Conservation (phyloP, 2,113 vertebrate genomes). For the Candoia aspera region DNA sequence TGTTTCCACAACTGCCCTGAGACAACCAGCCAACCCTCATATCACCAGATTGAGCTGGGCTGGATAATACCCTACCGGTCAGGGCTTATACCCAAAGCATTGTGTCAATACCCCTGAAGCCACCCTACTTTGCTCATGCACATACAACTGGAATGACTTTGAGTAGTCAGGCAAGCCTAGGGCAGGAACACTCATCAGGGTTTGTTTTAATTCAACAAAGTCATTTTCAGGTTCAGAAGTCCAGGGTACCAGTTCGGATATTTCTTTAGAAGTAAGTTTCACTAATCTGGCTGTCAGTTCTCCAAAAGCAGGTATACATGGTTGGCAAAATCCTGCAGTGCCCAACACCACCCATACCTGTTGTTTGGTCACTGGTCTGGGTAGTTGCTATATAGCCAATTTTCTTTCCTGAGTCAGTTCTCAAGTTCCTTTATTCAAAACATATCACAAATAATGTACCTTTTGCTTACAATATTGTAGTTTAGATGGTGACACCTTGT, state of each 20-base stretch:
- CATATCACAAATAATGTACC: neutral
- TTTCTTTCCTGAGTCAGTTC: neutral
- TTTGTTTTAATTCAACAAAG: neutral
- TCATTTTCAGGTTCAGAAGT: neutral
- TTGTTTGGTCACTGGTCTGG: neutral
- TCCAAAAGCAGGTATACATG: neutral
- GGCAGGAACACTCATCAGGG: neutral
- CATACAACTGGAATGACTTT: neutral
- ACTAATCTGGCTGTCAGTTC: neutral
- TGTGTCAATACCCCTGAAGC: neutral
- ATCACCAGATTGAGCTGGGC: neutral
- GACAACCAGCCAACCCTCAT: neutral
- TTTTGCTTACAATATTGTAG: neutral
- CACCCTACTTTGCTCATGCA: neutral
- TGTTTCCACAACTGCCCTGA: neutral
- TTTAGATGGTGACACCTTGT: neutral
- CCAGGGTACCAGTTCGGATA: neutral
- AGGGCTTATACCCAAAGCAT: neutral
- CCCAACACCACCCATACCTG: neutral
- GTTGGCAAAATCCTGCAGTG: neutral
- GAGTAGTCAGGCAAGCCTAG: neutral
- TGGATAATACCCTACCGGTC: neutral
- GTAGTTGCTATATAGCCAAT: neutral
- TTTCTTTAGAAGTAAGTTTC: neutral
- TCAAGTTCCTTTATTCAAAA: neutral